Base-by-base conservation (phyloP, 2,888 invertebrate species). In the Trachelus iudaicus region DNA sequence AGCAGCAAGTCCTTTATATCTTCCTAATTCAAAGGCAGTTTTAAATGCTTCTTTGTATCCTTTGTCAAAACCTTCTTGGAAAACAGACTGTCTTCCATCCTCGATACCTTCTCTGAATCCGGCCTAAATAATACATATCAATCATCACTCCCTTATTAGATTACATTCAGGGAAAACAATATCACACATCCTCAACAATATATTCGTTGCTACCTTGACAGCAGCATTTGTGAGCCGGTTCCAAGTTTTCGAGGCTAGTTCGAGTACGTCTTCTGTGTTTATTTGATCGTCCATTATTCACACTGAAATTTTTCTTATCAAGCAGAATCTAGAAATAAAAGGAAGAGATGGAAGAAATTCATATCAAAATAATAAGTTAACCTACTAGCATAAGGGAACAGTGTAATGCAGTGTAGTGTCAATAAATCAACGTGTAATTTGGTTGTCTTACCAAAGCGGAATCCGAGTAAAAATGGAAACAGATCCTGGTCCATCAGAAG, bases 21-120 rank as follows among this genome's bases (percentile, higher is more conserved):
- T 91, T 79, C 95, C 94, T 77, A 95, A 85, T 79, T 92, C 87
- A 77, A 95, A 93, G 30, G 94, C 95, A 84, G 93, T 94, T 79
- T 90, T 89, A 68, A 96, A 93, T 1, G 95, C 96, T 86, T 94
- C 94, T 79, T 91, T 90, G 88, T 95, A 96, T 1, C 96, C 96
- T 78, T 88, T 87, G 86, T 96, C 95, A 89, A 96, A 96, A 87
- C 95, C 94, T 33, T 92, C 88, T 91, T 96, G 96, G 84, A 95
- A 95, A 75, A 93, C 93, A 76, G 93, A 91, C 31, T 94, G 92
- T 81, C 94, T 93, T 0, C 96, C 96, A 87, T 94, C 94, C 56
- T 93, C 91, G 79, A 94, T 92, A 34, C 96, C 96, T 90, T 96
- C 95, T 86, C 94, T 93, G 85, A 93, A 96, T 69, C 95, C 95